phyloP scores from a whole-genome alignment of 2,797 vertebrate species.

The Spea hammondii region DNA sequence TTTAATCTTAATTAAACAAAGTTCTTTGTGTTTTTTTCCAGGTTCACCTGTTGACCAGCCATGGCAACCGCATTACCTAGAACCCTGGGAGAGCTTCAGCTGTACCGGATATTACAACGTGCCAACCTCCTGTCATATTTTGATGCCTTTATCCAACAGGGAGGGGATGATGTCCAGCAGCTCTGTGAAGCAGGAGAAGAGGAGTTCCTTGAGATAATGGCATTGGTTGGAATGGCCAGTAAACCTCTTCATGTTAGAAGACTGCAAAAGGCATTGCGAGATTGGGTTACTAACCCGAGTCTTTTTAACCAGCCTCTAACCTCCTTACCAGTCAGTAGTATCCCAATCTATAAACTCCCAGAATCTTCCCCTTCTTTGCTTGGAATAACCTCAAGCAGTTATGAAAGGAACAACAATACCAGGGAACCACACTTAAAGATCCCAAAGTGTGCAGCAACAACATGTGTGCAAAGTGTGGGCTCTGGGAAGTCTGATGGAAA shows the following conservation, averaged over 20 bases:
- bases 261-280: constrained; percentile 92
- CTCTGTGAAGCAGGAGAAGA: constrained; percentile 97
- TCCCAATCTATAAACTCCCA: constrained; percentile 93
- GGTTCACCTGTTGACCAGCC: constrained; percentile 65
- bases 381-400: constrained; percentile 70
- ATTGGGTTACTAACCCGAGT: constrained; percentile 96
- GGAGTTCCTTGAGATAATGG: constrained; percentile 98
- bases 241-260: constrained; percentile 94
- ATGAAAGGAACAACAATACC: constrained; percentile 72
- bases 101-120: constrained; percentile 93
- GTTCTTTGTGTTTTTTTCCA: constrained; percentile 47
- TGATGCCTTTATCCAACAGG: constrained; percentile 98
- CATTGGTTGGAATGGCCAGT: constrained; percentile 97
- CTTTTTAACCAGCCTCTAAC: constrained; percentile 96
- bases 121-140: constrained; percentile 98
- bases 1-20: too few relatives aligned
- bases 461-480: constrained; percentile 77
- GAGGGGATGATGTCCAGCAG: constrained; percentile 96
- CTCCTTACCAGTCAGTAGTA: constrained; percentile 94
- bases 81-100: constrained; percentile 95
- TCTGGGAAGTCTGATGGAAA: constrained; percentile 74
- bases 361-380: constrained; percentile 84
- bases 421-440: constrained; percentile 80
- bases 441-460: constrained; percentile 78
- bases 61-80: constrained; percentile 94